phyloP scores from a whole-genome alignment of 2,797 vertebrate species.

The Muscicapa comitata region DNA sequence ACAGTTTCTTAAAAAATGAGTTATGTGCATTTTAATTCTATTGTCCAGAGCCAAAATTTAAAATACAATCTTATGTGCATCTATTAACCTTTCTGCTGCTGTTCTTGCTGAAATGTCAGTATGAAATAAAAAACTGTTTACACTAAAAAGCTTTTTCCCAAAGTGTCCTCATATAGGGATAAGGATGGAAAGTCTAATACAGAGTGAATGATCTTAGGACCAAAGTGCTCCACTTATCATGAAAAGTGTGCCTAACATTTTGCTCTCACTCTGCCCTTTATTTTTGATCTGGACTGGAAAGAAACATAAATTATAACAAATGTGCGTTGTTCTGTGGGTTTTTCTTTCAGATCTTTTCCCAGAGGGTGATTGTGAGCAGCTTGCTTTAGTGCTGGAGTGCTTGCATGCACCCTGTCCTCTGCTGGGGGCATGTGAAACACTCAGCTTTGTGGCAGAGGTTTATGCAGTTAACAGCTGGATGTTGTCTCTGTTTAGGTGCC shows the following conservation, averaged over 20 bases:
- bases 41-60: background rate
- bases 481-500: background rate
- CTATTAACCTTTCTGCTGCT: background rate
- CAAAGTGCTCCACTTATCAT: background rate
- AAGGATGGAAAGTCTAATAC: background rate
- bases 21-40: background rate
- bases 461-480: background rate
- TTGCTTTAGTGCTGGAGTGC: background rate
- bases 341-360: background rate
- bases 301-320: background rate
- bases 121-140: background rate
- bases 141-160: background rate
- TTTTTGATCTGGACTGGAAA: background rate
- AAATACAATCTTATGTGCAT: background rate
- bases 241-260: background rate
- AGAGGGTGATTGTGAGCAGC: background rate
- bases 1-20: background rate
- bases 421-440: background rate
- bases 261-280: background rate
- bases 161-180: background rate
- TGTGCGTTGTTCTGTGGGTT: background rate
- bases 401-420: background rate
- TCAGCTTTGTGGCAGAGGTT: background rate
- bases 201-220: background rate
- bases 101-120: background rate